Conservation (phyloP, 2,888 invertebrate species). For the Branchipolynoe longqiensis region DNA sequence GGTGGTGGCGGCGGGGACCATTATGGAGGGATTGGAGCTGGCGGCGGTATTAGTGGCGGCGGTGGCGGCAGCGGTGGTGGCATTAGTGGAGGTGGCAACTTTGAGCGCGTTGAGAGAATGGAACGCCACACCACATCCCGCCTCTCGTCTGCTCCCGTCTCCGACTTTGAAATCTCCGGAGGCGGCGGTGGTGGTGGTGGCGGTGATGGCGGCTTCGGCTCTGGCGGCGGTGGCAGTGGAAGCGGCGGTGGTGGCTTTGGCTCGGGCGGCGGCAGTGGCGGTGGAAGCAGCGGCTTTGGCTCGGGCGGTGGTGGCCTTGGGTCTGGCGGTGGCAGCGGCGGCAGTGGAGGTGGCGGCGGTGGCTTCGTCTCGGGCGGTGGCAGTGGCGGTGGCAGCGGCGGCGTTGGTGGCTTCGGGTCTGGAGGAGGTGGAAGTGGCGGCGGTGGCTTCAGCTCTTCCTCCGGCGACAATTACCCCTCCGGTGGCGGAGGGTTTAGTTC, state of each 20-base stretch:
- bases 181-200: slow-evolving; percentile 32
- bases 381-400: slow-evolving; percentile 2
- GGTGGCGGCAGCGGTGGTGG: not conserved
- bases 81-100: not conserved
- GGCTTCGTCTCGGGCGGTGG: slow-evolving; percentile 15
- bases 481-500: not conserved
- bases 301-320: slow-evolving; percentile 7
- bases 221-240: slow-evolving; percentile 20
- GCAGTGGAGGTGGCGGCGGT: not conserved
- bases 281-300: not conserved
- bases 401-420: slow-evolving; percentile 14
- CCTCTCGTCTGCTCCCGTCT: slow-evolving; percentile 17
- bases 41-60: not conserved
- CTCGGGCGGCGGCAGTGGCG: not conserved
- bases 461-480: slow-evolving; percentile 18
- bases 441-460: slow-evolving; percentile 34
- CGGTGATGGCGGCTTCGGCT: not conserved
- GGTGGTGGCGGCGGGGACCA: slow-evolving; percentile 20
- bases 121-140: not conserved
- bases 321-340: not conserved
- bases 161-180: not conserved
- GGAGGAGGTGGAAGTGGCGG: slow-evolving; percentile 33
- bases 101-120: slow-evolving; percentile 25
- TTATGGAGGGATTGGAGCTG: not conserved
- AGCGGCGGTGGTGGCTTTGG: slow-evolving; percentile 1